Evolutionary conservation across 35 echinoderm and acorn worm species (phyloP).

Genomic region (Ptychodera flava): DNA sequence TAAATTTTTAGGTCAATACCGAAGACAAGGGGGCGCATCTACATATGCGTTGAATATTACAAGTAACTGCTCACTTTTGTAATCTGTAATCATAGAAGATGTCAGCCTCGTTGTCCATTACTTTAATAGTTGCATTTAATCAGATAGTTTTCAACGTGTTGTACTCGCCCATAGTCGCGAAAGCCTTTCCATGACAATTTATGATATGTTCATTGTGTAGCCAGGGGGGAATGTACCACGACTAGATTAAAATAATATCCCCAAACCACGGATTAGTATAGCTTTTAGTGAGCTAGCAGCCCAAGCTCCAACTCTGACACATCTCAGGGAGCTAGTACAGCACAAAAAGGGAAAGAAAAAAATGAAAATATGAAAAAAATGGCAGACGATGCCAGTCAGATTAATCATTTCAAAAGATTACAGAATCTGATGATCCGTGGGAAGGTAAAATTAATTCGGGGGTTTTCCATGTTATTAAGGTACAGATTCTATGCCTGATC

Average conservation of each 20-base stretch:
- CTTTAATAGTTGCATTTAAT: background rate
- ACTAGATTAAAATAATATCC: background rate
- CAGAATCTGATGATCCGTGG: background rate
- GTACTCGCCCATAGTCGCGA: background rate
- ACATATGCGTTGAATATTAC: too few relatives aligned
- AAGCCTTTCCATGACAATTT: background rate
- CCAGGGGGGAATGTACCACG: background rate
- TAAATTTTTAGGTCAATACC: too few relatives aligned
- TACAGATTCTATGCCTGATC: background rate
- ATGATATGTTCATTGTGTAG: background rate
- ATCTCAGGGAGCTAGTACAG: background rate
- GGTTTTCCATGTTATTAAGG: background rate
- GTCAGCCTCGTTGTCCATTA: background rate
- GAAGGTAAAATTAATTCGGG: background rate
- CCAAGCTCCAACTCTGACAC: background rate
- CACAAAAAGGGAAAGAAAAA: background rate
- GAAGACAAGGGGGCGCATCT: too few relatives aligned
- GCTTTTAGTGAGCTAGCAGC: background rate
- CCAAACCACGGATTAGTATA: background rate
- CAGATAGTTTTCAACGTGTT: background rate
- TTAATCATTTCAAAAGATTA: background rate
- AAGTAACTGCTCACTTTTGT: too few relatives aligned
- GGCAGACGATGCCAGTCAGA: background rate
- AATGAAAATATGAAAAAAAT: background rate
- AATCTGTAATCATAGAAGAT: background rate